Evolutionary conservation across 2,113 vertebrate genomes (phyloP).

Genomic region (Chaenogobius annularis): DNA sequence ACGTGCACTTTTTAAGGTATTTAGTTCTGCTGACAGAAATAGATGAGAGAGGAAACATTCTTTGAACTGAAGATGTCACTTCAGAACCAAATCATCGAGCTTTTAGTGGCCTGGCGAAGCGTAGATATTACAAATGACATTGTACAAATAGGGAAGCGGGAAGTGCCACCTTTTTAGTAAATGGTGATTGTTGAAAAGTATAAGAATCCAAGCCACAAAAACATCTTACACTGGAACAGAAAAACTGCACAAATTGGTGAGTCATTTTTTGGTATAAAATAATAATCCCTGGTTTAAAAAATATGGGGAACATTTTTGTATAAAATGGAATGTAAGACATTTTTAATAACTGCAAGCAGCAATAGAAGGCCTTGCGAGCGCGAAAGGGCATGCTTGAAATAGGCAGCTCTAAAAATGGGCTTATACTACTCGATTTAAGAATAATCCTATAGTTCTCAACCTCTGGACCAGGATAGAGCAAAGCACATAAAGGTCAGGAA

Average conservation of each 20-base stretch:
- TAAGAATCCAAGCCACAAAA: constrained; percentile 19
- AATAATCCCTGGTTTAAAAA: too few species aligned
- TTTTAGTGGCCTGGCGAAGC: not conserved
- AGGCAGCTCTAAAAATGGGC: too few species aligned
- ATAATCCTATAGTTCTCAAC: too few species aligned
- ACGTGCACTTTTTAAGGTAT: not conserved
- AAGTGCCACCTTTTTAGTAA: constrained; percentile 6
- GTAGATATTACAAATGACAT: constrained; percentile 4
- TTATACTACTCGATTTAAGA: too few species aligned
- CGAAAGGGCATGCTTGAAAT: too few species aligned
- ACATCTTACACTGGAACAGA: constrained; percentile 10
- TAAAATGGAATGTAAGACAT: too few species aligned
- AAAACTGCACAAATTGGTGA: constrained; percentile 25
- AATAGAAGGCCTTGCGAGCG: too few species aligned
- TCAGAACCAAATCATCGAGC: not conserved
- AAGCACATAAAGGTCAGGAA: too few species aligned
- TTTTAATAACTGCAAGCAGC: too few species aligned
- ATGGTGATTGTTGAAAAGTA: constrained; percentile 45
- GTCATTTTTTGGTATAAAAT: constrained; percentile 28
- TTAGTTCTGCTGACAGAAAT: not conserved
- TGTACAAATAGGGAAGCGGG: constrained; percentile 2
- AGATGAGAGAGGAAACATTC: not conserved
- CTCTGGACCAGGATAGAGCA: too few species aligned
- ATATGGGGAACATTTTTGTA: too few species aligned
- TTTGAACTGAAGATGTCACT: not conserved